phyloP scores from a whole-genome alignment of 1,140 invertebrate genomes.

The Nilaparvata lugens region DNA sequence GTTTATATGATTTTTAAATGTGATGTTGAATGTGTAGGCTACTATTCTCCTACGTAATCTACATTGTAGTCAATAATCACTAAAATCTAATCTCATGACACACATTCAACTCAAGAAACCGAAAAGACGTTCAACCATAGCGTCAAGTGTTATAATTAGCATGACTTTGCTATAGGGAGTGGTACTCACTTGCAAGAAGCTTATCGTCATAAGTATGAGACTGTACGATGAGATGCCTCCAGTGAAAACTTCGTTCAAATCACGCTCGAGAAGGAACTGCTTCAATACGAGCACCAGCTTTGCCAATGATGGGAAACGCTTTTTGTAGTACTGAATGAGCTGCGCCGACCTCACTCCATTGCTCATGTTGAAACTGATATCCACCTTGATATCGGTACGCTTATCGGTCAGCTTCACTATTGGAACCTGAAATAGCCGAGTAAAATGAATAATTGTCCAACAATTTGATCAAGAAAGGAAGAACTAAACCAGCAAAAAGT shows the following conservation, averaged over 20 bases:
- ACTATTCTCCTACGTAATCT: no score
- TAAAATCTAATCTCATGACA: no score
- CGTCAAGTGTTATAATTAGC: constrained; percentile 98
- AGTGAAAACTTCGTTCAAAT: constrained; percentile 98
- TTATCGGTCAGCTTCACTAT: constrained; percentile 97
- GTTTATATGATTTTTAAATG: no score
- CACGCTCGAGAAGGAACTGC: constrained; percentile 92
- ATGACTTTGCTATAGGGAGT: no score
- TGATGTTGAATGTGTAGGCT: no score
- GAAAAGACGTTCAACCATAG: constrained; percentile 96
- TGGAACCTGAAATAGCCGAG: constrained; percentile 53
- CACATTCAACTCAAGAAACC: constrained; percentile 93
- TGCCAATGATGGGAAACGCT: constrained; percentile 72
- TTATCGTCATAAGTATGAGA: constrained; percentile 96
- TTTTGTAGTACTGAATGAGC: constrained; percentile 80
- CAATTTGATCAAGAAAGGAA: no score
- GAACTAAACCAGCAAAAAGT: no score
- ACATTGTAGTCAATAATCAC: no score
- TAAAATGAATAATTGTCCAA: no score
- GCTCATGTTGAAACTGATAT: constrained; percentile 98
- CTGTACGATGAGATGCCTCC: constrained; percentile 98
- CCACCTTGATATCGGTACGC: constrained; percentile 85
- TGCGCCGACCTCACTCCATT: constrained; percentile 92
- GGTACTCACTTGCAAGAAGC: constrained; percentile 82
- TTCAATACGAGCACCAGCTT: constrained; percentile 95